Conservation (phyloP, 2,113 vertebrate genomes). For the Albula goreensis region DNA sequence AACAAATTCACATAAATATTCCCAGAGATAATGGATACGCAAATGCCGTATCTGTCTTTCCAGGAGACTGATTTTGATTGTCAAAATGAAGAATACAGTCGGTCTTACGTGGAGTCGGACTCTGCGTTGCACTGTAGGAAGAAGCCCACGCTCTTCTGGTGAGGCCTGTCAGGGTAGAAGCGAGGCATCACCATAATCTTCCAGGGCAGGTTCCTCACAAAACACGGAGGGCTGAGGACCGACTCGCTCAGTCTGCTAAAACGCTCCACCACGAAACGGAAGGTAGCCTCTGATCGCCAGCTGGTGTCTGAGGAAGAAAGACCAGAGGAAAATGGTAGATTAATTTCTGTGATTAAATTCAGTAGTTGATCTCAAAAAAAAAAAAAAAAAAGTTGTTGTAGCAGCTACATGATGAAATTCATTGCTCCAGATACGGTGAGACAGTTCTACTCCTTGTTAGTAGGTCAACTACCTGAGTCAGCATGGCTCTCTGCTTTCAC, state of each 20-base stretch:
- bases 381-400: neutral
- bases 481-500: no score
- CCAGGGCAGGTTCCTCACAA: slow-evolving; percentile 96
- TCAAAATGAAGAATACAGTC: neutral
- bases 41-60: no score
- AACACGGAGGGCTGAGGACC: slow-evolving; percentile 95
- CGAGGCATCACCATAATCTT: slow-evolving; percentile 99
- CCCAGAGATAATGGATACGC: no score
- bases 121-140: slow-evolving; percentile 99
- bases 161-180: slow-evolving; percentile 94
- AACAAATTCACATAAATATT: no score
- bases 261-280: slow-evolving; percentile 94
- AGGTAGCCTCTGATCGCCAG: slow-evolving; percentile 97
- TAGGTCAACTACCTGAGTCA: no score
- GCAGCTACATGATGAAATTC: neutral
- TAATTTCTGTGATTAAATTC: no score
- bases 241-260: slow-evolving; percentile 97
- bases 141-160: slow-evolving; percentile 98
- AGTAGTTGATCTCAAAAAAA: no score
- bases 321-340: neutral
- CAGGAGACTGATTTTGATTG: neutral
- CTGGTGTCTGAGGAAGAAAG: slow-evolving; percentile 83
- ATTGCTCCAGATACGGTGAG: no score
- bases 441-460: no score
- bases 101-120: slow-evolving; percentile 95